Percentiles rank a stretch among this genome's conserved stretches.
Conservation (phyloP, 2,888 invertebrate species). For the Rhogogaster chlorosoma region DNA sequence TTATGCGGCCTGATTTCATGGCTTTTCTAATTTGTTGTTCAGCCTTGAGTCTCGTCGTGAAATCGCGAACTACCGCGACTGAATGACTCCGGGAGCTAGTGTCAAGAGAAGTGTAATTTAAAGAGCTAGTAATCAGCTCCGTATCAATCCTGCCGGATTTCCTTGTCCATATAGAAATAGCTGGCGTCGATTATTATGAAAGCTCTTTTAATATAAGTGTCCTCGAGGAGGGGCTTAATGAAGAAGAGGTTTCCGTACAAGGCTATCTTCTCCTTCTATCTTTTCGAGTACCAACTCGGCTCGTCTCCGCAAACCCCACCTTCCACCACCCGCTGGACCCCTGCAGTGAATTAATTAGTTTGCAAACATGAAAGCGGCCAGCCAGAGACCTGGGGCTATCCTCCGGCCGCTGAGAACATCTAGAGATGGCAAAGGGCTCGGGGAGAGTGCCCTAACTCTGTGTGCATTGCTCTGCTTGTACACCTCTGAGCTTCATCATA, state of each 20-base stretch:
- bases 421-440: constrained; percentile 42
- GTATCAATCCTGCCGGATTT: constrained; percentile 11
- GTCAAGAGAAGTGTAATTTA: neutral
- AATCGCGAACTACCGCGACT: neutral
- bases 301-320: constrained; percentile 63
- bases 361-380: constrained; percentile 61
- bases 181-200: constrained; percentile 34
- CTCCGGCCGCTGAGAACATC: constrained; percentile 49
- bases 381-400: constrained; percentile 56
- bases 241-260: constrained; percentile 28
- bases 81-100: neutral
- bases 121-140: neutral
- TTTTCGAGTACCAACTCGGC: constrained; percentile 41
- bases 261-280: constrained; percentile 44
- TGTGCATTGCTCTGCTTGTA: constrained; percentile 43
- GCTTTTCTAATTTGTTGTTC: neutral
- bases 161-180: constrained; percentile 24
- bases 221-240: constrained; percentile 14
- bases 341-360: constrained; percentile 68
- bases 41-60: neutral
- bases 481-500: constrained; percentile 4
- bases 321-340: constrained; percentile 31
- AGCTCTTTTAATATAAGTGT: constrained; percentile 31
- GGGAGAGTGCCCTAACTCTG: constrained; percentile 38
- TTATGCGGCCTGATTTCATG: neutral